Evolutionary conservation across 2,113 vertebrate species (phyloP), one percentile per base, ranked within the genome.

Genomic region (Holacanthus passer): DNA sequence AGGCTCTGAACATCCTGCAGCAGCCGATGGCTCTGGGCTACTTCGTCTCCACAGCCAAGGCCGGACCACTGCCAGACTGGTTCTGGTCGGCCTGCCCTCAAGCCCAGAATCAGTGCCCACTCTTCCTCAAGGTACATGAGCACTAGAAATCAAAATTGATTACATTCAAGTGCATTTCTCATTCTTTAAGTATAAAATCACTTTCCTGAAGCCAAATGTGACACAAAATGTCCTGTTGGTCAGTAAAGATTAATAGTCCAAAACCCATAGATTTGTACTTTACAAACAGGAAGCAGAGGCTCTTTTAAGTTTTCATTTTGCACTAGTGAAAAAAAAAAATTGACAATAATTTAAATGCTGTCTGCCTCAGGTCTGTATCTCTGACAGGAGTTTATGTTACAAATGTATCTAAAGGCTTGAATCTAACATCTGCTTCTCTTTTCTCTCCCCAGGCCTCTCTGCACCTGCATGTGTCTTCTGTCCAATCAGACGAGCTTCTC

Each of bases 81-180:
- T 99, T 99, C 95, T 99, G 98, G 98, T 98, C 98, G 7, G 97
- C 98, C 68, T 99, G 98, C 92, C 98, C 98, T 91, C 97, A 99
- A 96, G 98, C 98, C 95, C 97, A 98, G 96, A 97, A 99, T 96
- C 98, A 99, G 94, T 99, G 98, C 93, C 98, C 98, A 47, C 96
- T 99, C 69, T 96, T 96, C 83, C 94, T 96, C 56, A 96, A 96
- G 95, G 95, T 96, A 85, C 10, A 35, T 14, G 2, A 5, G 4
- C n/a, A 47, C 20, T 14, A 13, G n/a, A n/a, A n/a, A n/a, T n/a
- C n/a, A n/a, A n/a, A n/a, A n/a, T n/a, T n/a, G n/a, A n/a, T n/a
- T n/a, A n/a, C n/a, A n/a, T n/a, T n/a, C n/a, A n/a, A n/a, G n/a
- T n/a, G n/a, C 11, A 6, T 48, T 27, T 63, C 10, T 39, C 11